These are phyloP conservation scores for Elegia similella DNA, from an alignment of 2,888 invertebrate genomes.

Conservation along the genomic window DNA sequence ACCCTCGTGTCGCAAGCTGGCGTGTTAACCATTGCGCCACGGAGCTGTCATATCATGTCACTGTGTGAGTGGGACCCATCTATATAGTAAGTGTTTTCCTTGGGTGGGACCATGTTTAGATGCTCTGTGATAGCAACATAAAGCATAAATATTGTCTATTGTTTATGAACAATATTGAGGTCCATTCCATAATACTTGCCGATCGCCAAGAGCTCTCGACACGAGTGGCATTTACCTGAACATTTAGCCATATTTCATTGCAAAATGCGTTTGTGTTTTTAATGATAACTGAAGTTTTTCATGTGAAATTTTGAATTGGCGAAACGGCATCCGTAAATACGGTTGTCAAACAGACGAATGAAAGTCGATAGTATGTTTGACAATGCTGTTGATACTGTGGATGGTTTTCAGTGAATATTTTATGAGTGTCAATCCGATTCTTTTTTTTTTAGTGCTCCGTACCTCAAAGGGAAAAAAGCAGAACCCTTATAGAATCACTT, in stretches of 20 bases:
- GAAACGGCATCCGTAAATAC: neutral
- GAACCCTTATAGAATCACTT: too few relatives aligned
- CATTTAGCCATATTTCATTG: neutral
- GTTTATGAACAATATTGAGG: neutral
- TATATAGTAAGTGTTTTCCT: too few relatives aligned
- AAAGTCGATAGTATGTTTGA: neutral
- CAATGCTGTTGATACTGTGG: neutral
- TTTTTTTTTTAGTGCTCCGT: too few relatives aligned
- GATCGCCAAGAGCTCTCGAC: neutral
- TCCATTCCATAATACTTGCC: neutral
- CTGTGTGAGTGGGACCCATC: too few relatives aligned
- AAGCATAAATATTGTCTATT: neutral
- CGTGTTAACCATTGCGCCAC: too few relatives aligned
- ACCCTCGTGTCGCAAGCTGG: too few relatives aligned
- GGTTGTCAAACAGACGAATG: neutral
- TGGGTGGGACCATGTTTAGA: too few relatives aligned
- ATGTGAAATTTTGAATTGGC: neutral
- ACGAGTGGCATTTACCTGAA: neutral
- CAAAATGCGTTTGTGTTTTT: neutral
- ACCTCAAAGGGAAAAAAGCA: too few relatives aligned
- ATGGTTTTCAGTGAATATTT: neutral
- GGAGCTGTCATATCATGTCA: too few relatives aligned
- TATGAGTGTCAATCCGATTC: too few relatives aligned
- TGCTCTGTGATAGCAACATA: too few relatives aligned
- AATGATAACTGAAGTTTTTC: neutral